Conservation (phyloP, 2,888 invertebrate genomes). For the Meganola albula region DNA sequence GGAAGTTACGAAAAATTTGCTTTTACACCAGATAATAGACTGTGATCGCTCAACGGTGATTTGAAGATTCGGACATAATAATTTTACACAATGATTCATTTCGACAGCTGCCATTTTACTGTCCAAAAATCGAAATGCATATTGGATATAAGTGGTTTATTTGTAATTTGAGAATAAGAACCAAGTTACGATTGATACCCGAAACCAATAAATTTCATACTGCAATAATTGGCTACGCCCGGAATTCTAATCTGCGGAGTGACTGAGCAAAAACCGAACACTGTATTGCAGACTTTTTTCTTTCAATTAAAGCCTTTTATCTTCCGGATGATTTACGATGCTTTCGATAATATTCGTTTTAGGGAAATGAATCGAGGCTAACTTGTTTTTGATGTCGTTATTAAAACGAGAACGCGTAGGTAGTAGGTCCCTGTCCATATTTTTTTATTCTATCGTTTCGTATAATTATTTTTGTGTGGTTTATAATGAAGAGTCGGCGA, state of each 20-base stretch:
- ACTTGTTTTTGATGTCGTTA: slow-evolving; percentile 33
- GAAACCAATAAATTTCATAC: slow-evolving; percentile 57
- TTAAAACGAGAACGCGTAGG: slow-evolving; percentile 33
- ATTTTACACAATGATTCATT: slow-evolving; percentile 16
- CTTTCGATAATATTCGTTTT: slow-evolving; percentile 36
- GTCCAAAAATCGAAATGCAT: slow-evolving; percentile 9
- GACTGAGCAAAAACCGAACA: slow-evolving; percentile 59
- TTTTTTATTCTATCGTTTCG: slow-evolving; percentile 36
- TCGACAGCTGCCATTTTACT: slow-evolving; percentile 10
- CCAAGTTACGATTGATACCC: slow-evolving; percentile 51
- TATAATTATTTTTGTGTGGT: slow-evolving; percentile 59
- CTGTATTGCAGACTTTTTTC: slow-evolving; percentile 57
- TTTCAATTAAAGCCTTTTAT: slow-evolving; percentile 68
- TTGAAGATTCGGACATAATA: slow-evolving; percentile 21
- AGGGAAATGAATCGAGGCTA: slow-evolving; percentile 36
- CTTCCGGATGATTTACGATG: slow-evolving; percentile 60
- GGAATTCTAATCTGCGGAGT: slow-evolving; percentile 64
- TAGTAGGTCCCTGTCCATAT: slow-evolving; percentile 30
- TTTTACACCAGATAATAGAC: slow-evolving; percentile 38
- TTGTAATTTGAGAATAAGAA: slow-evolving; percentile 31
- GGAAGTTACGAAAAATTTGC: slow-evolving; percentile 56
- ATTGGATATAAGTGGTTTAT: slow-evolving; percentile 26
- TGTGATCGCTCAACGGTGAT: slow-evolving; percentile 33
- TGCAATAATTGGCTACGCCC: slow-evolving; percentile 61
- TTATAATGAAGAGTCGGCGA: slow-evolving; percentile 60